Conservation (phyloP, 2,113 vertebrate species). For the Trogon surrucura region DNA sequence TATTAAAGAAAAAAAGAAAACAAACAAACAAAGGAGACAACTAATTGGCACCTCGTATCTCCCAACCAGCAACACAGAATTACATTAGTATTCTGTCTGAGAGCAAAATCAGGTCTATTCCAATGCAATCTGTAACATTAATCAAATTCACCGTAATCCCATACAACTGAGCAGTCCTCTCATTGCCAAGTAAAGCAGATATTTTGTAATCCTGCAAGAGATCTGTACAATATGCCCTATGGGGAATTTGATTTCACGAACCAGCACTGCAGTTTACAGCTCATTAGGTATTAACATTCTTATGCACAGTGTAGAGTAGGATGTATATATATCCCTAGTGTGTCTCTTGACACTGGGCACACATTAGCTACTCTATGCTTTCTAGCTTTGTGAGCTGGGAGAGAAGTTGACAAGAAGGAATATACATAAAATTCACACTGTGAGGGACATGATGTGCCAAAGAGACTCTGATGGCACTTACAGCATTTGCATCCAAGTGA, state of each 20-base stretch:
- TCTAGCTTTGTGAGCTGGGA: neutral
- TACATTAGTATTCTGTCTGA: neutral
- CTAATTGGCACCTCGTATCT: neutral
- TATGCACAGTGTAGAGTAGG: neutral
- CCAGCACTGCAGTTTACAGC: neutral
- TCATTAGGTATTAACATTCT: neutral
- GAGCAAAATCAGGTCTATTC: neutral
- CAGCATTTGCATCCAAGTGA: neutral
- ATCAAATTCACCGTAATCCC: conserved; percentile 4
- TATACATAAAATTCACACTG: neutral
- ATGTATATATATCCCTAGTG: neutral
- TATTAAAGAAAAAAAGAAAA: conserved; percentile 16
- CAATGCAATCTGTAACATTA: conserved; percentile 2
- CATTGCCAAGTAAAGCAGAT: neutral
- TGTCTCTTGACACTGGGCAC: neutral
- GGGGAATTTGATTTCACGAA: neutral
- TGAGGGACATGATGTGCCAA: neutral
- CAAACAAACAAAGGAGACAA: neutral
- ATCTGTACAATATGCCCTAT: neutral
- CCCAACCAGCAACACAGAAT: neutral
- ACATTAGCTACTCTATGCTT: neutral
- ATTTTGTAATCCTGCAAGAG: neutral
- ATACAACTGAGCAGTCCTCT: neutral
- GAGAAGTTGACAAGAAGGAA: neutral
- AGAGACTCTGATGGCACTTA: neutral